Conservation (phyloP, 2,888 invertebrate genomes). For the Cremastinae sp. region DNA sequence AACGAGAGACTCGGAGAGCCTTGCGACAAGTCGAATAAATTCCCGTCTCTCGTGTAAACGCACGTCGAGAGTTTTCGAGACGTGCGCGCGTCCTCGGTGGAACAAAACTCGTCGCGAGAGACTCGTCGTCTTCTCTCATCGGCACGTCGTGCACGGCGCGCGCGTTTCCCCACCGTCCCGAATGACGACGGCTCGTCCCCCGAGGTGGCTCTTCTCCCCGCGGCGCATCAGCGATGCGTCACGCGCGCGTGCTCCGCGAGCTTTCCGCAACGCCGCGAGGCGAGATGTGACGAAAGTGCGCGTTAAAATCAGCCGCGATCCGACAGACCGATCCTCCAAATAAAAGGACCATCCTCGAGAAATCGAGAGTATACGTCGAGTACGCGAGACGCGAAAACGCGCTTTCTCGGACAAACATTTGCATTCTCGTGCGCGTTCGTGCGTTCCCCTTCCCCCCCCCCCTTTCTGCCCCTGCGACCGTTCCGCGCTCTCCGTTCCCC, state of each 20-base stretch:
- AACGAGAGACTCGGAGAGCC: too few species aligned
- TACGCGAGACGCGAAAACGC: not conserved
- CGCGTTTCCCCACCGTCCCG: slow-evolving; percentile 48
- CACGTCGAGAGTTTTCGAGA: too few species aligned
- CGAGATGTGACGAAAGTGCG: not conserved
- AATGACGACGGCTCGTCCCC: slow-evolving; percentile 21
- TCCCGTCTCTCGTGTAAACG: too few species aligned
- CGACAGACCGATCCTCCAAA: not conserved
- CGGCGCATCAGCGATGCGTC: too few species aligned
- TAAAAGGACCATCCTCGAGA: not conserved
- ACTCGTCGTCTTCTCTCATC: too few species aligned
- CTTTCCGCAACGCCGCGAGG: not conserved
- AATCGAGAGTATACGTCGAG: too few species aligned
- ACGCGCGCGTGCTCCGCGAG: slow-evolving; percentile 49
- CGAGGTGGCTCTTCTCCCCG: slow-evolving; percentile 37
- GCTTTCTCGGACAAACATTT: not conserved
- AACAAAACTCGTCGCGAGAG: too few species aligned
- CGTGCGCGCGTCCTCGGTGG: too few species aligned
- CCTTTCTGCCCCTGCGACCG: not conserved
- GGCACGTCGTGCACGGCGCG: slow-evolving; percentile 55
- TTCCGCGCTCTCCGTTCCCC: slow-evolving; percentile 1
- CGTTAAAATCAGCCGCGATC: too few species aligned
- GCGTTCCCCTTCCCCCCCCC: slow-evolving; percentile 5
- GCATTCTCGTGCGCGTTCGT: too few species aligned
- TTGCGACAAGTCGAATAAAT: too few species aligned